Conservation (phyloP, 2,113 vertebrate species). For the Cheirogaleus medius region DNA sequence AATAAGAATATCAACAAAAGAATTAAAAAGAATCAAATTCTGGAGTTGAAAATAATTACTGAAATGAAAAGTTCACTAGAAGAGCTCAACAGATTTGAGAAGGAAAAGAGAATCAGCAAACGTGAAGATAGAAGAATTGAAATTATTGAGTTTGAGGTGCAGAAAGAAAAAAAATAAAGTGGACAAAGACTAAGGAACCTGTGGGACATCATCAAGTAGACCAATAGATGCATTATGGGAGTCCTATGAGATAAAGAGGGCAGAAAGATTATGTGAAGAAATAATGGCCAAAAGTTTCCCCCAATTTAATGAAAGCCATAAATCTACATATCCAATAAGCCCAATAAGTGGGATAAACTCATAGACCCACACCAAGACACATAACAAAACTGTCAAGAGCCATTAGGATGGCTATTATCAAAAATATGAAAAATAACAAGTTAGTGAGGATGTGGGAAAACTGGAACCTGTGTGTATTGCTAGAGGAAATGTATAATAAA, state of each 20-base stretch:
- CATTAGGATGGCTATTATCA: neutral
- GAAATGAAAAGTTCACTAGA: neutral
- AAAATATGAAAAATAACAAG: neutral
- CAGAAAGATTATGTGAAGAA: neutral
- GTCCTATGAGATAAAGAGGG: neutral
- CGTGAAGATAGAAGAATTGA: neutral
- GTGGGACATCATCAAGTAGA: neutral
- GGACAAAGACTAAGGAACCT: neutral
- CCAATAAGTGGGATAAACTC: neutral
- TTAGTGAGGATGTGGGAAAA: neutral
- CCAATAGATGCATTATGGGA: neutral
- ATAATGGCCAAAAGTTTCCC: neutral
- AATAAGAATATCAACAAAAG: neutral
- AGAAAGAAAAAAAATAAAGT: neutral
- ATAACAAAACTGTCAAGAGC: constrained; percentile 2
- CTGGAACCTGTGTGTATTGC: neutral
- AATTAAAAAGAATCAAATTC: neutral
- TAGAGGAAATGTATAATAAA: neutral
- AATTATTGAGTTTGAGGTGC: neutral
- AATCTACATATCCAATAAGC: neutral
- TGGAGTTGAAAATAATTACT: neutral
- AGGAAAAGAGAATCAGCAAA: neutral
- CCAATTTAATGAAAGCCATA: constrained; percentile 6
- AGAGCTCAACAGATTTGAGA: neutral
- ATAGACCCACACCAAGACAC: neutral